Evolutionary conservation across 1,140 invertebrate genomes (phyloP), one percentile per base, ranked within the genome.

Genomic region (Bursaphelenchus mucronatus): DNA sequence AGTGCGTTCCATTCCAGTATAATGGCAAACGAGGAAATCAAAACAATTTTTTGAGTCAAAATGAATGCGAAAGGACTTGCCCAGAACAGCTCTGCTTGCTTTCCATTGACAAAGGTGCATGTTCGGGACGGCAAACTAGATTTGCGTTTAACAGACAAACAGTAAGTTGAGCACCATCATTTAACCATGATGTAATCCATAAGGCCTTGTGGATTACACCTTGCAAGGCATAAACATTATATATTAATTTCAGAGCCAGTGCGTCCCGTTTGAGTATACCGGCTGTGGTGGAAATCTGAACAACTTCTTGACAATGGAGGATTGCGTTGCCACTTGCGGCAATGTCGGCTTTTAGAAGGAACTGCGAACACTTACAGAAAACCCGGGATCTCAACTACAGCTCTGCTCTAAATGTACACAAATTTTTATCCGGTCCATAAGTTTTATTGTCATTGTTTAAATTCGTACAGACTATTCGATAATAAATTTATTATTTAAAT

Each of bases 21-120:
- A 87, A 88, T n/a, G 90, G 90, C 8, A 92, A 90, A 78, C 87
- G 87, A 55, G 90, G 90, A 52, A 92, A 91, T 76, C 87, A 87
- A 15, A 93, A 41, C 57, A 59, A 59, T 17, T 44, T 59, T 6
- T n/a, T 55, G 19, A 55, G 54, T 55, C 39, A 15, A 15, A n/a
- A 44, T 43, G 57, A 59, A 59, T 59, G 57, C 7, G 57, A 59
- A 59, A 13, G 57, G 40, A 59, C 57, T 45, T 59, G 57, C 30
- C 57, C 57, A 3, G 76, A 76, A 19, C 66, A 79, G 64, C 62
- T 81, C 9, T 79, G 77, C 49, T 63, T 81, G 40, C 58, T 79
- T 19, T 79, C 77, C 40, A 76, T 81, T 43, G 77, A 79, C 55
- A 53, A 66, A 49, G 77, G 77, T 41, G 73, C 77, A 30, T 79